Evolutionary conservation across 2,888 invertebrate genomes (phyloP).

Genomic region (Agrotis ipsilon): DNA sequence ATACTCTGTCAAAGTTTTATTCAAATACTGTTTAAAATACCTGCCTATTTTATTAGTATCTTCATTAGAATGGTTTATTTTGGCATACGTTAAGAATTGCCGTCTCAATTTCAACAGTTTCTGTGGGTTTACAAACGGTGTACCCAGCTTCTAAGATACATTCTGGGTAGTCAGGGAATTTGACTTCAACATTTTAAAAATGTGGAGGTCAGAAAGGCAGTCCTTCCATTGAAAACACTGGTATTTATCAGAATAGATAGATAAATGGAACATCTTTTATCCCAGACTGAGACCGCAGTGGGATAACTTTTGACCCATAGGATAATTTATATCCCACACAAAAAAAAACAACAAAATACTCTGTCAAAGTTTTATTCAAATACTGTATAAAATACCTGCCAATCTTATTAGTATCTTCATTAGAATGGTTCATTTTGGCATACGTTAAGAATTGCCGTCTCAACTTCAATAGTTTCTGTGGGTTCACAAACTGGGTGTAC

Average conservation of each 20-base stretch:
- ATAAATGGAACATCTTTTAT: too few species aligned
- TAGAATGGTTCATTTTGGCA: slow-evolving; percentile 95
- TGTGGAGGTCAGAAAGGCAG: too few species aligned
- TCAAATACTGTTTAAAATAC: slow-evolving; percentile 97
- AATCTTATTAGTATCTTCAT: slow-evolving; percentile 92
- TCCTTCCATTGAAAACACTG: too few species aligned
- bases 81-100: slow-evolving; percentile 97
- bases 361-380: slow-evolving; percentile 93
- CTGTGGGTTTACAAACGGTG: slow-evolving; percentile 74
- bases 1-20: slow-evolving; percentile 91
- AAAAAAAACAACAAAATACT: slow-evolving; percentile 66
- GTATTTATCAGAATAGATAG: too few species aligned
- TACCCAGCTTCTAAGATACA: too few species aligned
- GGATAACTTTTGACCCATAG: too few species aligned
- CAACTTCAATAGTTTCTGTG: slow-evolving; percentile 92
- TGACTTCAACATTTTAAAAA: too few species aligned
- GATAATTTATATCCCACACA: not conserved
- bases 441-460: slow-evolving; percentile 97
- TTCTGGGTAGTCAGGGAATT: too few species aligned
- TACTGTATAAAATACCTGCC: slow-evolving; percentile 97
- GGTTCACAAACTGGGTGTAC: slow-evolving; percentile 77
- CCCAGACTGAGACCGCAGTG: not conserved
- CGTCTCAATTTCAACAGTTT: slow-evolving; percentile 94
- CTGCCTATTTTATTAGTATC: slow-evolving; percentile 93
- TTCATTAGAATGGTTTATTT: slow-evolving; percentile 94